Conservation (phyloP, 2,888 invertebrate species). For the Disparrhopalites patrizii region DNA sequence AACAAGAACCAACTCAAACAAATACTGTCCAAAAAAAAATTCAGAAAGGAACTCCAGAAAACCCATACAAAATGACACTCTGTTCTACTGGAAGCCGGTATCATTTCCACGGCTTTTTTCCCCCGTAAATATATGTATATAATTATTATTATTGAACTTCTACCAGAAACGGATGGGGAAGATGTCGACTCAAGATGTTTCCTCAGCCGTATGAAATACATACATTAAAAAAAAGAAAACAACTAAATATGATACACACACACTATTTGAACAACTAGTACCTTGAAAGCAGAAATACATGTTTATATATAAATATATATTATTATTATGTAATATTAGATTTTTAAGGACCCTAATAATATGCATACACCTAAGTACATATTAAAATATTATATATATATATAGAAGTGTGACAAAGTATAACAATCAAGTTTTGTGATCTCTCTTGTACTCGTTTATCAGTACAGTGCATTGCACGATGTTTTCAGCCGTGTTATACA, state of each 20-base stretch:
- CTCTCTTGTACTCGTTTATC: conserved; percentile 30
- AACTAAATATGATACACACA: background rate
- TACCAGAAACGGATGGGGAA: conserved; percentile 2
- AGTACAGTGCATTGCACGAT: conserved; percentile 13
- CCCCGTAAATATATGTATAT: background rate
- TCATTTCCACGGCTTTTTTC: background rate
- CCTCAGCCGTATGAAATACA: background rate
- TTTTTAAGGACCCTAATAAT: background rate
- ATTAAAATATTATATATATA: background rate
- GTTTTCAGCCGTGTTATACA: conserved; percentile 13
- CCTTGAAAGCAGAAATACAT: conserved; percentile 7
- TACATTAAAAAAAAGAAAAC: background rate
- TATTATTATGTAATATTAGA: conserved; percentile 10
- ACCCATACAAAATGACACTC: background rate
- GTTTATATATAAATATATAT: conserved; percentile 7
- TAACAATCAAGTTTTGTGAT: conserved; percentile 42
- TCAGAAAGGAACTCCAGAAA: conserved; percentile 2
- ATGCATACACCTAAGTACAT: background rate
- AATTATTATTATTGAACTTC: too few relatives aligned
- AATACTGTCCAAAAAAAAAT: too few relatives aligned
- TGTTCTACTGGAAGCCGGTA: background rate
- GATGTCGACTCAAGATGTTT: background rate
- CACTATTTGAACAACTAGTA: conserved; percentile 3
- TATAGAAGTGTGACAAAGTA: conserved; percentile 27
- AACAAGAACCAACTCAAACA: too few relatives aligned